Percentiles rank a stretch among this genome's conserved stretches.
Evolutionary conservation across 1,140 invertebrate species (phyloP).

Genomic region (Halictus rubicundus): DNA sequence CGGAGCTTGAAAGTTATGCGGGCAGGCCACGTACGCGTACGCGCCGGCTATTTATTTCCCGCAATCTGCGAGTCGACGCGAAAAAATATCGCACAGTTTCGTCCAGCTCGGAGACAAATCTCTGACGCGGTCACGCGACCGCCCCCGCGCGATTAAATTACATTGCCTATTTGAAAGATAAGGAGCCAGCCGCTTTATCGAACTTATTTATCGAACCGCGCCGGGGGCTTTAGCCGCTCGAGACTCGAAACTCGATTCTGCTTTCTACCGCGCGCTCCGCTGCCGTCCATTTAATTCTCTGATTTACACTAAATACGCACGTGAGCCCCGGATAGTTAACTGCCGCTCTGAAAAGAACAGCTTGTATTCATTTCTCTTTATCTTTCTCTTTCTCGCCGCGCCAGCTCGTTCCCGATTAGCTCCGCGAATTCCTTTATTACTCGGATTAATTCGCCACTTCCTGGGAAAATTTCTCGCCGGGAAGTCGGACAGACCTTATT

Average conservation of each 20-base stretch:
- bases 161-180: slow-evolving; percentile 63
- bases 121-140: slow-evolving; percentile 60
- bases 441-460: neutral
- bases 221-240: slow-evolving; percentile 3
- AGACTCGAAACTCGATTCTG: no score
- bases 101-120: slow-evolving; percentile 52
- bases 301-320: slow-evolving; percentile 55
- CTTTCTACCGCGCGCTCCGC: neutral
- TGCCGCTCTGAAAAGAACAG: slow-evolving; percentile 33
- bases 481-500: neutral
- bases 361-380: slow-evolving; percentile 12
- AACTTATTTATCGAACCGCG: slow-evolving; percentile 52
- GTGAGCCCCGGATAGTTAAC: slow-evolving; percentile 33
- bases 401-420: neutral
- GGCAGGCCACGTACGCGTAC: slow-evolving; percentile 41
- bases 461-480: neutral
- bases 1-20: slow-evolving; percentile 56
- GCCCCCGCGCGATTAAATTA: slow-evolving; percentile 60
- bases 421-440: neutral
- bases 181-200: slow-evolving; percentile 48
- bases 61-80: slow-evolving; percentile 51
- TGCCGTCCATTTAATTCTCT: slow-evolving; percentile 9
- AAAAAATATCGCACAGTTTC: slow-evolving; percentile 47
- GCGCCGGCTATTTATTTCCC: slow-evolving; percentile 55
- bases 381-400: no score